These are phyloP conservation scores for Paralvinella palmiformis DNA, from an alignment of 1,140 invertebrate genomes.

Conservation along the genomic window DNA sequence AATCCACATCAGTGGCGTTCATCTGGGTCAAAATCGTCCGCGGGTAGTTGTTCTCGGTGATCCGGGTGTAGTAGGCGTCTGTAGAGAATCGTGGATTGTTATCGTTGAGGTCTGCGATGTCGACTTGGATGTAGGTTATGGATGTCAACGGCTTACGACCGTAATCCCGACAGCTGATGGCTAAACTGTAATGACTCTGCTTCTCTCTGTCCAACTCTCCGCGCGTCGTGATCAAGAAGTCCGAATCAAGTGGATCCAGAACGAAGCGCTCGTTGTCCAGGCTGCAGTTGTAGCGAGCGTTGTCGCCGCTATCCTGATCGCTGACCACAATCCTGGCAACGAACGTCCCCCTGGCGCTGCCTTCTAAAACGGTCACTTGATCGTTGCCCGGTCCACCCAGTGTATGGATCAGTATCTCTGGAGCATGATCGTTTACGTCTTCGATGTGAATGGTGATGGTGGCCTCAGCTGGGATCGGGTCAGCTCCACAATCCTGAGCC, in stretches of 20 bases:
- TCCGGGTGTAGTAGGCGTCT: neutral
- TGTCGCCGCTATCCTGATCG: slow-evolving; percentile 13
- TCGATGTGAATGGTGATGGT: slow-evolving; percentile 50
- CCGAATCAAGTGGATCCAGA: slow-evolving; percentile 1
- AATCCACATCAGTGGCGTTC: slow-evolving; percentile 78
- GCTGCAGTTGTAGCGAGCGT: slow-evolving; percentile 5
- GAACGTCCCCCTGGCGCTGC: slow-evolving; percentile 11
- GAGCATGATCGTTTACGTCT: slow-evolving; percentile 51
- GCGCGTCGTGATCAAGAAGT: slow-evolving; percentile 12
- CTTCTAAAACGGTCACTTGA: slow-evolving; percentile 54
- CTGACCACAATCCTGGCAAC: slow-evolving; percentile 13
- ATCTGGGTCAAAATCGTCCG: slow-evolving; percentile 77
- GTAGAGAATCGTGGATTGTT: slow-evolving; percentile 8
- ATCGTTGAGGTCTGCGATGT: slow-evolving; percentile 17
- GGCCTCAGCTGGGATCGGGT: slow-evolving; percentile 9
- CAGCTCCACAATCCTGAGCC: slow-evolving; percentile 16
- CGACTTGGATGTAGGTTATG: neutral
- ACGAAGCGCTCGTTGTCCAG: slow-evolving; percentile 13
- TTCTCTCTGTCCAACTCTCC: slow-evolving; percentile 15
- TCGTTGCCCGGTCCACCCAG: neutral
- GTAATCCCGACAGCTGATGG: slow-evolving; percentile 13
- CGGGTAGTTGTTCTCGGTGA: slow-evolving; percentile 73
- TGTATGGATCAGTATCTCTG: slow-evolving; percentile 15
- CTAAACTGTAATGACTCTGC: neutral
- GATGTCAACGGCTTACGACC: slow-evolving; percentile 8